Evolutionary conservation across 2,797 vertebrate species (phyloP).

Genomic region (Pangasius mekongensis): DNA sequence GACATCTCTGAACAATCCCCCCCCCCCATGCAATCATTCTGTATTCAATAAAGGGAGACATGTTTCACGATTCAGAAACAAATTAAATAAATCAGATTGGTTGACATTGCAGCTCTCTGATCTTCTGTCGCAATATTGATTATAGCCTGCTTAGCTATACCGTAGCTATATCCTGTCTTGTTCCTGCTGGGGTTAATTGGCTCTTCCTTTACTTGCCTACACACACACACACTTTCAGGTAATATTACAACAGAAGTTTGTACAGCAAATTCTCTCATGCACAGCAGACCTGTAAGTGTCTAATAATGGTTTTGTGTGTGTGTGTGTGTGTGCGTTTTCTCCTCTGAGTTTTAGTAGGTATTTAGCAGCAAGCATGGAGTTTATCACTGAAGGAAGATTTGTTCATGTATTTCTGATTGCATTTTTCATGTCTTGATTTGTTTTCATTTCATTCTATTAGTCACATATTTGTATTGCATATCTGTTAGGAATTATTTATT

Average conservation of each 20-base stretch:
- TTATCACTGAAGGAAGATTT: not conserved
- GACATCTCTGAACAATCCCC: not conserved
- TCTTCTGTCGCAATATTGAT: conserved; percentile 20
- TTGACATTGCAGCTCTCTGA: not conserved
- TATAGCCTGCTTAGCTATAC: conserved; percentile 1
- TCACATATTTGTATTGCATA: too few species aligned
- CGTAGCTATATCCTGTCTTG: not conserved
- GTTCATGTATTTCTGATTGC: not conserved
- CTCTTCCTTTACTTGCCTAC: not conserved
- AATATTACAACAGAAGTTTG: not conserved
- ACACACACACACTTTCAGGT: not conserved
- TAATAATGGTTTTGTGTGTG: not conserved
- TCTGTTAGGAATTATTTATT: not conserved
- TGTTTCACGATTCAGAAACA: not conserved
- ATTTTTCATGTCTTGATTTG: not conserved
- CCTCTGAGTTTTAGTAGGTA: not conserved
- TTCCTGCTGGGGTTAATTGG: not conserved
- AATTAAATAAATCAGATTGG: not conserved
- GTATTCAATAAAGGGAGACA: not conserved
- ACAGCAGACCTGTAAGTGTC: not conserved
- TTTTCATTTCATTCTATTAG: not conserved
- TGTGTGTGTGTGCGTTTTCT: not conserved
- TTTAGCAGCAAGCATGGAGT: not conserved
- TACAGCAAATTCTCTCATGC: not conserved
- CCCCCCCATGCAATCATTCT: too few species aligned